Conservation (phyloP, 2,888 invertebrate species). For the Drosophila pseudotalamancana region DNA sequence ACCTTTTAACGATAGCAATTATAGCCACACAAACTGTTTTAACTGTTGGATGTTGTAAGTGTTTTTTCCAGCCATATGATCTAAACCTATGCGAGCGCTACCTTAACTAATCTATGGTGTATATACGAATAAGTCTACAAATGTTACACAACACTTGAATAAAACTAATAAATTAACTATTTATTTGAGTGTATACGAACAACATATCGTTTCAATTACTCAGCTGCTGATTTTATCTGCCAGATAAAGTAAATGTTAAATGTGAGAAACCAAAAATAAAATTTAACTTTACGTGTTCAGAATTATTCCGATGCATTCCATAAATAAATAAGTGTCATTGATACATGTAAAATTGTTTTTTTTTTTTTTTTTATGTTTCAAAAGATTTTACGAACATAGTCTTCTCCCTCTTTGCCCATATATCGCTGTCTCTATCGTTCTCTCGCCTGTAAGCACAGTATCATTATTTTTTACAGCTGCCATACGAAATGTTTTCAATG, state of each 20-base stretch:
- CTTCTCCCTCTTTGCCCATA: background rate
- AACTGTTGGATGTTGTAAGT: conserved; percentile 64
- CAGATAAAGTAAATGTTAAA: conserved; percentile 5
- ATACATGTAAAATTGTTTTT: background rate
- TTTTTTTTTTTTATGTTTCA: background rate
- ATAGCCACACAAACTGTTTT: conserved; percentile 36
- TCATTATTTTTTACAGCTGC: conserved; percentile 15
- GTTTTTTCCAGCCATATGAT: conserved; percentile 6
- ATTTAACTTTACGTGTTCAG: background rate
- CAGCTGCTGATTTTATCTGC: background rate
- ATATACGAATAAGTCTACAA: conserved; percentile 10
- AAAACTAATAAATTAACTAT: conserved; percentile 63
- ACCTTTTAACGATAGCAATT: background rate
- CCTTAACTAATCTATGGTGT: conserved; percentile 24
- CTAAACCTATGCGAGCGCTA: conserved; percentile 9
- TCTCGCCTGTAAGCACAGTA: background rate
- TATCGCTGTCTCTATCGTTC: background rate
- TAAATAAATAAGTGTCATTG: conserved; percentile 31
- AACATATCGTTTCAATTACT: background rate
- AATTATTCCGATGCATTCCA: conserved; percentile 44
- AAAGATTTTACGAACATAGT: conserved; percentile 1
- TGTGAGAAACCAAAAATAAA: background rate
- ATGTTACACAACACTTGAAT: conserved; percentile 16
- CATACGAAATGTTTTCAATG: conserved; percentile 22
- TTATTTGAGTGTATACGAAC: conserved; percentile 66